Evolutionary conservation across 2,888 invertebrate species (phyloP).

Genomic region (Schizaphis graminum): DNA sequence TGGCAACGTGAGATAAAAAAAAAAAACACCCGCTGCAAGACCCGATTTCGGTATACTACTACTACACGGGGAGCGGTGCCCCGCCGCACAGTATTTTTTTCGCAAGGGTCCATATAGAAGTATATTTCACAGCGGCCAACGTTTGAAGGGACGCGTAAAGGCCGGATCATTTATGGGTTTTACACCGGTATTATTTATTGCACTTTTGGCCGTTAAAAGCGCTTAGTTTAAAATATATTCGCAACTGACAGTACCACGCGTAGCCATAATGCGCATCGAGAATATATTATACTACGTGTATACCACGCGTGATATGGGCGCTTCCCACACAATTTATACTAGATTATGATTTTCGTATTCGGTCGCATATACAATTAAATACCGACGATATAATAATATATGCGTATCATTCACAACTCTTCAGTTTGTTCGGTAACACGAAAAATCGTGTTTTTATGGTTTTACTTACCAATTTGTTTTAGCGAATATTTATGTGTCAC

Average conservation of each 20-base stretch:
- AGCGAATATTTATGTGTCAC: neutral
- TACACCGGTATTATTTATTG: conserved; percentile 51
- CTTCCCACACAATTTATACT: neutral
- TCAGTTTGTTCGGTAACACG: neutral
- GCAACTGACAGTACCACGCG: conserved; percentile 38
- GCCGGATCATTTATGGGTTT: conserved; percentile 53
- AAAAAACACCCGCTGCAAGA: neutral
- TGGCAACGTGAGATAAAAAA: neutral
- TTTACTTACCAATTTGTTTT: neutral
- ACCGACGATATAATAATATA: neutral
- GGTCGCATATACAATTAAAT: neutral
- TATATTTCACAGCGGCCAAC: conserved; percentile 40
- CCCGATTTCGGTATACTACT: neutral
- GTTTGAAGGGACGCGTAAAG: conserved; percentile 42
- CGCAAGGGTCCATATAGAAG: conserved; percentile 17
- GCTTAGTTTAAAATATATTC: conserved; percentile 34
- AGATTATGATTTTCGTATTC: conserved; percentile 5
- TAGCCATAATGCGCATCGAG: neutral
- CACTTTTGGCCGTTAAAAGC: conserved; percentile 44
- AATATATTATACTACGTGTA: neutral
- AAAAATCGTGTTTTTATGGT: neutral
- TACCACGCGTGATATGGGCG: neutral
- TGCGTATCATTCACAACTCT: neutral
- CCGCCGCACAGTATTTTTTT: neutral
- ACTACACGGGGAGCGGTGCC: neutral